Base-by-base conservation (phyloP, 2,797 vertebrate genomes). In the Gorsachius magnificus region DNA sequence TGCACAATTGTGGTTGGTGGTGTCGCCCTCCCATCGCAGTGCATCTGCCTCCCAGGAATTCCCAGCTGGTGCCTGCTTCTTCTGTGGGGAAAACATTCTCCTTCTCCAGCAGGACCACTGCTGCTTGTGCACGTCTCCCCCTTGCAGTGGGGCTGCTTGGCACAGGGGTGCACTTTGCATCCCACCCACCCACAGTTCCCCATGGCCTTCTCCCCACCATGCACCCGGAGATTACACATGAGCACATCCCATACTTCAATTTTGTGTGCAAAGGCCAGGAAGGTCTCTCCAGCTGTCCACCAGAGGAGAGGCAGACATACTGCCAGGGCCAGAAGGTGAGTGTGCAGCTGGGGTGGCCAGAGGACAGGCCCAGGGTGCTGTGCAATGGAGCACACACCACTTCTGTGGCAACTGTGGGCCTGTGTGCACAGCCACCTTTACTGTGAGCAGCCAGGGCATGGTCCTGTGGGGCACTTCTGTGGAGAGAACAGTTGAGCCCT, bases 161-260 rank as follows among this genome's bases (percentile, higher is more conserved):
- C n/a, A 33, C 0, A 0, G 19, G 35, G 35, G 2, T 2, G 3
- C 7, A 9, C 22, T 77, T 54, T 35, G 17, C 26, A 60, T 31
- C 29, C 28, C 48, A n/a, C 16, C 3, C 26, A 58, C 17, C 0
- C 2, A 2, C 13, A 5, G 11, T 60, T 90, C 28, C 8, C 8
- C 4, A 6, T 16, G 54, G 24, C 22, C 18, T 56, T 68, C 19
- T 41, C 15, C 29, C 41, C 7, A 13, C 7, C 4, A 0, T 50
- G 22, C 1, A 1, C 33, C 24, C 0, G 0, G 43, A 50, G 36
- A 10, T 10, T 26, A n/a, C 51, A 16, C 4, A 11, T 0, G 1
- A 43, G 7, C 22, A 16, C 51, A 50, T 19, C 46, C 2, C 16
- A 0, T 36, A 4, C 12, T 77, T 77, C 78, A 50, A 1, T 22